Percentiles rank a stretch among this genome's conserved stretches.
Evolutionary conservation across 2,888 invertebrate species (phyloP).

Genomic region (Cecidostiba fungosa): DNA sequence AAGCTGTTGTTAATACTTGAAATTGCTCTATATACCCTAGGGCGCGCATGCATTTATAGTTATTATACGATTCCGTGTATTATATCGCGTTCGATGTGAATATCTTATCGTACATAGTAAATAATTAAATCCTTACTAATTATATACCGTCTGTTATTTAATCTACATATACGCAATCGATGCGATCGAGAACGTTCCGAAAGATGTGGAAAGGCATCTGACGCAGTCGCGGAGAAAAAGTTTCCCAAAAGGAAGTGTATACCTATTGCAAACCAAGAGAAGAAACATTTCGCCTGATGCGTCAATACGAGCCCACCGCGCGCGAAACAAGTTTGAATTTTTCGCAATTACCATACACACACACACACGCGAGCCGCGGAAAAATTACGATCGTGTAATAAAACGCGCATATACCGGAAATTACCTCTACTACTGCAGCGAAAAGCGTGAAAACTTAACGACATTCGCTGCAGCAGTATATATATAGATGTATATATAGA

Average conservation of each 20-base stretch:
- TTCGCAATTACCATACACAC: not conserved
- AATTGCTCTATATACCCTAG: not conserved
- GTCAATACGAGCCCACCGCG: too few relatives aligned
- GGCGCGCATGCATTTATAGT: not conserved
- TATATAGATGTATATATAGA: not conserved
- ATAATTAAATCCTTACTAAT: too few relatives aligned
- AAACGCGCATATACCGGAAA: not conserved
- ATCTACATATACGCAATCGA: too few relatives aligned
- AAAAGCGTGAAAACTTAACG: conserved; percentile 10
- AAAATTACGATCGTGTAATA: not conserved
- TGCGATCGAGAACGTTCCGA: too few relatives aligned
- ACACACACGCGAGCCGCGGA: not conserved
- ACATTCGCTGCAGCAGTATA: not conserved
- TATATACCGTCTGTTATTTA: too few relatives aligned
- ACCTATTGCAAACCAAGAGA: not conserved
- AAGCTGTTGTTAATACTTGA: conserved; percentile 11
- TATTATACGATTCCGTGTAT: too few relatives aligned
- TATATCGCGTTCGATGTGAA: too few relatives aligned
- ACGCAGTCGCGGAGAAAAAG: too few relatives aligned
- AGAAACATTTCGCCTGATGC: too few relatives aligned
- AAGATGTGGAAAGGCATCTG: too few relatives aligned
- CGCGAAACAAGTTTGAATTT: conserved; percentile 6
- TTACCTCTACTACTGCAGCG: not conserved
- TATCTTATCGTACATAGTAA: too few relatives aligned
- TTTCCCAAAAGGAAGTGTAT: too few relatives aligned